Evolutionary conservation across 2,888 invertebrate genomes (phyloP), one percentile per base, ranked within the genome.

Genomic region (Disparrhopalites patrizii): DNA sequence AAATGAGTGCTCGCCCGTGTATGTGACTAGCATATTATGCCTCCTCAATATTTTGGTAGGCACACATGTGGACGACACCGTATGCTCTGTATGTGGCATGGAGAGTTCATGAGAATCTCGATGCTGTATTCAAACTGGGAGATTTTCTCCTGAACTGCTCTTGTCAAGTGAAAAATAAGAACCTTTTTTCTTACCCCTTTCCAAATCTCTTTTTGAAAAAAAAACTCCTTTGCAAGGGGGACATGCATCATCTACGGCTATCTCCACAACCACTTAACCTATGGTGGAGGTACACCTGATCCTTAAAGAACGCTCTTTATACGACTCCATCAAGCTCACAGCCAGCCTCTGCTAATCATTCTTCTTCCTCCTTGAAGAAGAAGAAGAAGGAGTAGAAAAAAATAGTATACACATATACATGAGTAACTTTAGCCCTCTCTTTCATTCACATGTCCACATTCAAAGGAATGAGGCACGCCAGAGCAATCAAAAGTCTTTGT

Each of bases 381-480:
- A n/a, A n/a, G n/a, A n/a, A n/a, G n/a, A n/a, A n/a, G n/a, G n/a
- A n/a, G n/a, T n/a, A 47, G 25, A 7, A 23, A 25, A 20, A 47
- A 47, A 25, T 47, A 18, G 20, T 20, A 47, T n/a, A 25, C 23
- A 15, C 47, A n/a, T 23, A 25, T 20, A 8, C 47, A 25, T 47
- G 47, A 20, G 47, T 47, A 47, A 23, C 47, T 47, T 47, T 8
- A 47, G 23, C 25, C 10, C 25, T 47, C 47, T 47, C 20, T 47
- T 47, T 47, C 47, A 47, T 47, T 47, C 47, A 47, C 47, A 47
- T 47, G 47, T 47, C 23, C 47, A 47, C 47, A 47, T 47, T 47
- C 47, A 25, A 20, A 47, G 5, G 25, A 25, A 47, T 3, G 7
- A 47, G 47, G 25, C 47, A 47, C 23, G 25, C 23, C 20, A 20